These are phyloP conservation scores for Himalopsyche kuldschensis DNA, from an alignment of 2,888 invertebrate species.

Conservation along the genomic window DNA sequence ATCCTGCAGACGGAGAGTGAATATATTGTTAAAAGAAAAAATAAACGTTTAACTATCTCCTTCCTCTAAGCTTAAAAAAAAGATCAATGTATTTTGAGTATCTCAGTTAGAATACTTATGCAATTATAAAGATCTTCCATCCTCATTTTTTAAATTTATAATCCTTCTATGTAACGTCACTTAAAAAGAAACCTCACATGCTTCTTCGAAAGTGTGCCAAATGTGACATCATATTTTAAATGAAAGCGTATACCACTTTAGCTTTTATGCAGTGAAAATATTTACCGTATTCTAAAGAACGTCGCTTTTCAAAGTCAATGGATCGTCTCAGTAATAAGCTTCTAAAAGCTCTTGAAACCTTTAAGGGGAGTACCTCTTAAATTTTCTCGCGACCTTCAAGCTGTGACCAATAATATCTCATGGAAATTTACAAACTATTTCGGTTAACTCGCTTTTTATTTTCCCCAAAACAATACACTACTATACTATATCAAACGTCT, in stretches of 20 bases:
- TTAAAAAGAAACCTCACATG: neutral
- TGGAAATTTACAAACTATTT: neutral
- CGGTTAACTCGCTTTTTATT: neutral
- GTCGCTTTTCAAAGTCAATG: neutral
- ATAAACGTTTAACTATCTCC: no score
- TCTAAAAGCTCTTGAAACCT: neutral
- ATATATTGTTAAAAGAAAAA: no score
- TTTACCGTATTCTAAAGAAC: neutral
- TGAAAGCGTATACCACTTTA: neutral
- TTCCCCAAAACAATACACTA: no score
- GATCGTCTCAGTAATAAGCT: neutral
- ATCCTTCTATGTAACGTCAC: neutral
- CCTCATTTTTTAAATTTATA: no score
- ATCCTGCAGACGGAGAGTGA: no score
- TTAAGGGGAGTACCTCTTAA: neutral
- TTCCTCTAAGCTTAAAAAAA: no score
- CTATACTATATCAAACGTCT: no score
- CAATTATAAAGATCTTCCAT: no score
- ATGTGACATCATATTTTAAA: neutral
- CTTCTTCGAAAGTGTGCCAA: neutral
- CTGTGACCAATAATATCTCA: neutral
- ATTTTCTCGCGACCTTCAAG: neutral
- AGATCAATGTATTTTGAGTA: no score
- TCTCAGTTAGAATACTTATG: no score
- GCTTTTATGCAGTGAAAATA: neutral